Evolutionary conservation across 1,140 invertebrate genomes (phyloP).

Genomic region (Parasteatoda tepidariorum): DNA sequence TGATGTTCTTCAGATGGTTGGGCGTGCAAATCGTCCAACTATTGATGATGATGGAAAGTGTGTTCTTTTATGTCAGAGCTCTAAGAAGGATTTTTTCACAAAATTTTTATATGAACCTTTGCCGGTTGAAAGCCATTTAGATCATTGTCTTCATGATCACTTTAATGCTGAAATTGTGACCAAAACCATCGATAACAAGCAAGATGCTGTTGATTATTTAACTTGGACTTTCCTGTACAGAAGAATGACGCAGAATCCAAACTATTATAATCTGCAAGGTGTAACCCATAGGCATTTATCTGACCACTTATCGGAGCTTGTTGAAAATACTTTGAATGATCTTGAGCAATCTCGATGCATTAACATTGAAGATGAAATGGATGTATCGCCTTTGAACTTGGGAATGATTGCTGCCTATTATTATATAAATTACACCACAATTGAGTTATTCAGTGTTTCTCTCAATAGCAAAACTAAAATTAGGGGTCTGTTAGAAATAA

Average conservation of each 20-base stretch:
- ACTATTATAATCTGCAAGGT: conserved; percentile 96
- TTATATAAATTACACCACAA: conserved; percentile 99
- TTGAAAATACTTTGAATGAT: conserved; percentile 95
- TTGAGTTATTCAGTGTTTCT: conserved; percentile 97
- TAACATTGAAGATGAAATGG: conserved; percentile 93
- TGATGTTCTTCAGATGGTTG: conserved; percentile 98
- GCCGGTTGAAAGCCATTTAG: conserved; percentile 96
- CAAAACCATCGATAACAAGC: conserved; percentile 99
- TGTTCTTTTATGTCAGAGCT: conserved; percentile 95
- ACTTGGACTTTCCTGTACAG: conserved; percentile 99
- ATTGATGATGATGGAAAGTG: conserved; percentile 96
- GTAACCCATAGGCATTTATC: conserved; percentile 97
- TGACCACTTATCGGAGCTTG: conserved; percentile 97
- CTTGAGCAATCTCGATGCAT: conserved; percentile 99
- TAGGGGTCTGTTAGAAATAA: conserved; percentile 95
- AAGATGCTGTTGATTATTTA: conserved; percentile 98
- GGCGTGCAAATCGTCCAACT: conserved; percentile 87
- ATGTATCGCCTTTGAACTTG: conserved; percentile 93
- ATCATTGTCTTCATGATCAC: conserved; percentile 98
- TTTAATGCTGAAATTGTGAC: conserved; percentile 99
- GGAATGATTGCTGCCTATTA: conserved; percentile 99
- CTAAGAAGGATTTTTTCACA: conserved; percentile 99
- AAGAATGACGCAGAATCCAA: conserved; percentile 97
- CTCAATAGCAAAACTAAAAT: conserved; percentile 98
- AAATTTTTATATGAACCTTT: conserved; percentile 98